Base-by-base conservation (phyloP, 2,888 invertebrate species). In the Lingula anatina region DNA sequence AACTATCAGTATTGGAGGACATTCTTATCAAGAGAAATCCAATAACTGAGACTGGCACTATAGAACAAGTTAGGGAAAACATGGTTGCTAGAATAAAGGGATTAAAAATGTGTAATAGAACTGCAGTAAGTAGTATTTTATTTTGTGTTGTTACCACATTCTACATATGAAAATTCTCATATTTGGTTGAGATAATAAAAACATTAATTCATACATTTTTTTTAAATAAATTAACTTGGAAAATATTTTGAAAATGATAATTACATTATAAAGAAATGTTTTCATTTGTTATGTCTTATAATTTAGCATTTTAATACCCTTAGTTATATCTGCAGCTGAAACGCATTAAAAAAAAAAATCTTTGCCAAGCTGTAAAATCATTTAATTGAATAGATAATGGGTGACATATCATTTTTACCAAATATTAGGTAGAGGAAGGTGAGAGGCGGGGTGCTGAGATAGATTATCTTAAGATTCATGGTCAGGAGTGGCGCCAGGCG, bases 371-470 rank as follows among this genome's bases (percentile, higher is more conserved):
- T n/a, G n/a, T n/a, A n/a, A n/a, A n/a, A n/a, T n/a, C n/a, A n/a
- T n/a, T n/a, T n/a, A n/a, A n/a, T n/a, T n/a, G n/a, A n/a, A n/a
- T n/a, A n/a, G n/a, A n/a, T n/a, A n/a, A n/a, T n/a, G n/a, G n/a
- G n/a, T n/a, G n/a, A n/a, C n/a, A n/a, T n/a, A n/a, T n/a, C n/a
- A n/a, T n/a, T n/a, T n/a, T n/a, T n/a, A n/a, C n/a, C n/a, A n/a
- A n/a, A n/a, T n/a, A n/a, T n/a, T n/a, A n/a, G n/a, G n/a, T n/a
- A n/a, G n/a, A n/a, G n/a, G n/a, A 80, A 0, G 85, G 85, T 49
- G 85, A 89, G 51, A 83, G 91, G 47, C 83, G 87, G 56, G 92
- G 91, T 2, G 89, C 93, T 0, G 93, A 94, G 68, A 88, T 90
- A 54, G 94, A 94, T 79, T 92, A 94, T 66, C 78, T 94, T 75